These are phyloP conservation scores for Muntiacus muntjak DNA, from an alignment of 2,113 vertebrate species.

Conservation along the genomic window DNA sequence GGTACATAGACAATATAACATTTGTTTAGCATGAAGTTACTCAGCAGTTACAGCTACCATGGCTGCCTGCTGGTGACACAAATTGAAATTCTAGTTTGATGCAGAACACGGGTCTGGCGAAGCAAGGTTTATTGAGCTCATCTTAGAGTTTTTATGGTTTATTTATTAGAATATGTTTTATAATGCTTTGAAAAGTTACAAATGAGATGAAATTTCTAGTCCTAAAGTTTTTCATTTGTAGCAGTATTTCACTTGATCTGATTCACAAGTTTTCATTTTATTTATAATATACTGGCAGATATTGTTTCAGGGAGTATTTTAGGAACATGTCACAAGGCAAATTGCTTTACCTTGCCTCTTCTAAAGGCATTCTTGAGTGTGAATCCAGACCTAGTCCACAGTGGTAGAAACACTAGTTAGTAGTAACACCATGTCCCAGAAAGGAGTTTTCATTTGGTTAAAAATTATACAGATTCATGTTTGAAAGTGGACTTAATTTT, in stretches of 20 bases:
- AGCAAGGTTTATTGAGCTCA: not conserved
- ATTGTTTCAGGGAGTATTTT: not conserved
- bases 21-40: not conserved
- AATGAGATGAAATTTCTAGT: not conserved
- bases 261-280: not conserved
- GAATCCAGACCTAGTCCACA: not conserved
- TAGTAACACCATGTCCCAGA: not conserved
- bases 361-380: not conserved
- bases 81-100: not conserved
- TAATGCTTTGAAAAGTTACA: not conserved
- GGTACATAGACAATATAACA: not conserved
- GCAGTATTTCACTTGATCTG: not conserved
- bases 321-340: not conserved
- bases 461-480: not conserved
- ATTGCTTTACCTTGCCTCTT: not conserved
- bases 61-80: not conserved
- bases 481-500: not conserved
- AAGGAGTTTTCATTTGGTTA: not conserved
- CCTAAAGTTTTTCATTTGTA: not conserved
- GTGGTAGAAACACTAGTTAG: not conserved
- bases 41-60: not conserved
- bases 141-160: not conserved
- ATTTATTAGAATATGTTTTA: not conserved
- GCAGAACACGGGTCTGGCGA: not conserved
- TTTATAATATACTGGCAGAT: not conserved